Evolutionary conservation across 1,140 invertebrate genomes (phyloP), one percentile per base, ranked within the genome.

Genomic region (Colletes gigas): DNA sequence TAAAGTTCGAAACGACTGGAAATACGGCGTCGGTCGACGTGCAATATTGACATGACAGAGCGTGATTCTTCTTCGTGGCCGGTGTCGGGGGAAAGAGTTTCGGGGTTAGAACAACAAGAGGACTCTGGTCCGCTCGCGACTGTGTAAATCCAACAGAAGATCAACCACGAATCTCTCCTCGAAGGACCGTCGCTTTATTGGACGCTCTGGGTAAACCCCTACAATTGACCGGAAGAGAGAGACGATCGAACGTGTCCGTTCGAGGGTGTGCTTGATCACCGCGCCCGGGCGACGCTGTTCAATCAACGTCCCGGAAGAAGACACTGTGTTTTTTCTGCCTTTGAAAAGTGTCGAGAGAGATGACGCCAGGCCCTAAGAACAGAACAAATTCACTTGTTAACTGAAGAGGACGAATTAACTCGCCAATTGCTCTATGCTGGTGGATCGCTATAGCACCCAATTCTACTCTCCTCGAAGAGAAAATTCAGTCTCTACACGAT

Each of bases 121-220:
- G 78, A 81, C 73, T 54, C 54, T 21, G 59, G 30, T 68, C 52
- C 67, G 67, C 70, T 75, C 67, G 55, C 59, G 59, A 52, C 63
- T 69, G 84, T 82, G 83, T 79, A 86, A 85, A 86, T 85, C 63
- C 71, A 57, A 15, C 55, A 15, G 75, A 82, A 85, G 57, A 63
- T 77, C 68, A 52, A 12, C 71, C 55, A 78, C 60, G 60, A 63
- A 41, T 63, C 57, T 63, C 69, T 44, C 62, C 62, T 69, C 60
- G 52, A 68, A 55, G 62, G 57, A 62, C 47, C n/a, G 21, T 54
- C 52, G 52, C 69, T 82, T 85, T 86, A 85, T 85, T 86, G 83
- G 84, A 85, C 54, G 69, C 39, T 72, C 69, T 63, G 15, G 71
- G 71, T 83, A 69, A 74, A 85, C 75, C 50, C 55, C 14, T n/a